Evolutionary conservation across 2,888 invertebrate species (phyloP).

Genomic region (Resseliella maxima): DNA sequence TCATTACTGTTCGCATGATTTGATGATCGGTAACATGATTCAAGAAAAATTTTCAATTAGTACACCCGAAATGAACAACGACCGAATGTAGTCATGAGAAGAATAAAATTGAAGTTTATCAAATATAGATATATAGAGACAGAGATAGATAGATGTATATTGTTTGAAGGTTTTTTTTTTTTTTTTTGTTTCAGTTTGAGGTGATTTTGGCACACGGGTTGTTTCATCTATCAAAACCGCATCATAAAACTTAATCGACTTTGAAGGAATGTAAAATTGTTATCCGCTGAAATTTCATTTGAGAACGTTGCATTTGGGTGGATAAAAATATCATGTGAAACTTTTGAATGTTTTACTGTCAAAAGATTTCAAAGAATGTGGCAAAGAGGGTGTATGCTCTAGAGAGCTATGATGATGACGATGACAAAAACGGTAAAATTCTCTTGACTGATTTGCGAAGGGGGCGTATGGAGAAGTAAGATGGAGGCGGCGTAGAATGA

Average conservation of each 20-base stretch:
- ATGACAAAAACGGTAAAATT: neutral
- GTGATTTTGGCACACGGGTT: conserved; percentile 38
- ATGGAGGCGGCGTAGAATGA: neutral
- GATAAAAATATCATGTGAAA: conserved; percentile 32
- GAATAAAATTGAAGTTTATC: neutral
- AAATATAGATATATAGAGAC: too few species aligned
- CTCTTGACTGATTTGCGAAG: neutral
- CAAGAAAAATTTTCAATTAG: conserved; percentile 22
- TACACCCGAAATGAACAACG: neutral
- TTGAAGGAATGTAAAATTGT: conserved; percentile 33
- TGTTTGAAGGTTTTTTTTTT: neutral
- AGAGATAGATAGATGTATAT: neutral
- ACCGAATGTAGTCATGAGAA: neutral
- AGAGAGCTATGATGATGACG: neutral
- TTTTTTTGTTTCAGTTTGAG: neutral
- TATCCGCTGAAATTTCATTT: conserved; percentile 20
- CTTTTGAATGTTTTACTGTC: neutral
- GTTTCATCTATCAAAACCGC: conserved; percentile 34
- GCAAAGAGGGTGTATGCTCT: neutral
- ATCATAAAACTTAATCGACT: conserved; percentile 28
- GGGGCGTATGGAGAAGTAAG: neutral
- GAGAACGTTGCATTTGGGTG: neutral
- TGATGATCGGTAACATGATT: neutral
- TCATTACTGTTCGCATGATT: neutral
- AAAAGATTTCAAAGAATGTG: conserved; percentile 13